Conservation (phyloP, 2,113 vertebrate species). For the Eretmochelys imbricata region DNA sequence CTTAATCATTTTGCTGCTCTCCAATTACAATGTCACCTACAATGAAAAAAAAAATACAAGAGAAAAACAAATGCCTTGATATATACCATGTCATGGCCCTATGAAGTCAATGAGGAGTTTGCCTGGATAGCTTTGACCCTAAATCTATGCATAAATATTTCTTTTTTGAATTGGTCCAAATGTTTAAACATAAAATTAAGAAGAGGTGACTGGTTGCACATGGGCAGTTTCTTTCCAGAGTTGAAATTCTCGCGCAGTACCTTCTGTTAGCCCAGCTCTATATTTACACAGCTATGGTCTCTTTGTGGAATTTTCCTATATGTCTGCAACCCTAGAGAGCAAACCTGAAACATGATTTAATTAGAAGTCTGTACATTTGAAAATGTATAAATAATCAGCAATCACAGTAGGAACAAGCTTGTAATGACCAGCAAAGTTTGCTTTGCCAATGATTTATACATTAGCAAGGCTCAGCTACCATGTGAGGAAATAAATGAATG, state of each 20-base stretch:
- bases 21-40: not conserved
- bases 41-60: not conserved
- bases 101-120: not conserved
- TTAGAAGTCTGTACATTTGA: not conserved
- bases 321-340: not conserved
- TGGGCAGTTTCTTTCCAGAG: not conserved
- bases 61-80: not conserved
- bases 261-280: not conserved
- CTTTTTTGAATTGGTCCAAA: not conserved
- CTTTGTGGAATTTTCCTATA: not conserved
- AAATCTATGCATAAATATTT: not conserved
- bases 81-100: slow-evolving; percentile 1
- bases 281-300: not conserved
- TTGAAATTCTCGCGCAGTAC: not conserved
- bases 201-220: not conserved
- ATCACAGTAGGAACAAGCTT: not conserved
- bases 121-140: not conserved
- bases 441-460: not conserved
- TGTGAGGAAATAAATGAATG: not conserved
- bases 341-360: not conserved
- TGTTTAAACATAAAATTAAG: not conserved
- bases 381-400: not conserved
- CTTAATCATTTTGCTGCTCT: slow-evolving; percentile 12
- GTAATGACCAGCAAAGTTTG: not conserved
- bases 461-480: not conserved